phyloP scores from a whole-genome alignment of 2,113 vertebrate species.

The Bubo blakistoni region DNA sequence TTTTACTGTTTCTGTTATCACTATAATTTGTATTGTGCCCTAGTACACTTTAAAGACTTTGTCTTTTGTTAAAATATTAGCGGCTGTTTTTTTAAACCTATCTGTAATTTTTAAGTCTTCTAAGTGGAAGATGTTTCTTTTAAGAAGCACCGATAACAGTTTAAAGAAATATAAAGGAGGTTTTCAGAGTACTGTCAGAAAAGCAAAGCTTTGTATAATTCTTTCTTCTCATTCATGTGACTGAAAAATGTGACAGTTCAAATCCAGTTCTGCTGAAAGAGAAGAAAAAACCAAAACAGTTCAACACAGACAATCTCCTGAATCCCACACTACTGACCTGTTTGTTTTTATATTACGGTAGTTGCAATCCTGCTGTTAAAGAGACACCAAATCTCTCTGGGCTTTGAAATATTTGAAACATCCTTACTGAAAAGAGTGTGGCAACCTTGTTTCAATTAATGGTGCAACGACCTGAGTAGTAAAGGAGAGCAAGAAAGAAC shows the following conservation, averaged over 20 bases:
- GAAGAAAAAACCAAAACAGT: neutral
- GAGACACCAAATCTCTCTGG: neutral
- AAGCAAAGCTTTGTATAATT: neutral
- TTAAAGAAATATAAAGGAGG: neutral
- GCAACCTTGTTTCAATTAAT: fast-evolving
- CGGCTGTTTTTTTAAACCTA: neutral
- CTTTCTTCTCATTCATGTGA: neutral
- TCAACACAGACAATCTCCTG: neutral
- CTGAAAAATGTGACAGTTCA: neutral
- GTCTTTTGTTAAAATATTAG: neutral
- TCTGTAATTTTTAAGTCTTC: neutral
- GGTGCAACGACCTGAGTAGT: neutral
- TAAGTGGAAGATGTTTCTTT: neutral
- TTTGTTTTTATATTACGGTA: neutral
- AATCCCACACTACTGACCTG: neutral
- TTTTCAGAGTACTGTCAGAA: neutral
- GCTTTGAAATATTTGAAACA: neutral
- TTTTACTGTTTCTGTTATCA: neutral
- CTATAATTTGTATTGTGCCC: neutral
- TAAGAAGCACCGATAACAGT: neutral
- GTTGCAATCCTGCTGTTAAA: neutral
- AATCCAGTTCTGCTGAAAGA: neutral
- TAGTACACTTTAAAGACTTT: neutral
- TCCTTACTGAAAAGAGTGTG: neutral
- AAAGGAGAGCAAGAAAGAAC: neutral